These are phyloP conservation scores for Porites rus DNA, from an alignment of 92 coral and sea anemone genomes.

Conservation along the genomic window DNA sequence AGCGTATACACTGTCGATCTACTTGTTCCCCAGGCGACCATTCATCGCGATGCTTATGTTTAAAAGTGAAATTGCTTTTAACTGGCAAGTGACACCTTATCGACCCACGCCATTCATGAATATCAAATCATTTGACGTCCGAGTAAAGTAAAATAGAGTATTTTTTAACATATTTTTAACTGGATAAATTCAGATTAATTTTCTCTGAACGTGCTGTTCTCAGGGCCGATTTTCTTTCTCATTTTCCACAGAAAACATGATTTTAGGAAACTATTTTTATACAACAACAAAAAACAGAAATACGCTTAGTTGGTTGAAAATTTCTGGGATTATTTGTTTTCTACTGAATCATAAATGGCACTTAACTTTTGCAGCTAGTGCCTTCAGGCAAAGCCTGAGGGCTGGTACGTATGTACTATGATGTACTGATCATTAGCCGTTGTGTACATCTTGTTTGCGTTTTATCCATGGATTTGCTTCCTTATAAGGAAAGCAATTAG, in stretches of 20 bases:
- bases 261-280: background rate
- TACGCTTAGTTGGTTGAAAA: background rate
- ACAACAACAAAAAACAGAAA: too few species aligned
- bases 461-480: background rate
- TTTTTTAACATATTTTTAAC: background rate
- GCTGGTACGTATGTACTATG: background rate
- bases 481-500: background rate
- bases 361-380: background rate
- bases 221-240: background rate
- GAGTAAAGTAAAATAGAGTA: background rate
- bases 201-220: background rate
- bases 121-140: conserved; percentile 16
- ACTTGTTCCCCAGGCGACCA: conserved; percentile 32
- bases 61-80: background rate
- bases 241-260: background rate
- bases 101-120: background rate
- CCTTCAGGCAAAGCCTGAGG: background rate
- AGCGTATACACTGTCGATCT: background rate
- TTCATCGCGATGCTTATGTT: conserved; percentile 7
- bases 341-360: too few species aligned
- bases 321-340: too few species aligned
- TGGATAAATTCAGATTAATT: background rate
- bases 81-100: background rate
- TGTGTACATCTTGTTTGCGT: background rate
- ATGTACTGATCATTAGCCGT: background rate